These are phyloP conservation scores for Ceratotherium simum DNA, from an alignment of 2,113 vertebrate genomes.

Conservation along the genomic window DNA sequence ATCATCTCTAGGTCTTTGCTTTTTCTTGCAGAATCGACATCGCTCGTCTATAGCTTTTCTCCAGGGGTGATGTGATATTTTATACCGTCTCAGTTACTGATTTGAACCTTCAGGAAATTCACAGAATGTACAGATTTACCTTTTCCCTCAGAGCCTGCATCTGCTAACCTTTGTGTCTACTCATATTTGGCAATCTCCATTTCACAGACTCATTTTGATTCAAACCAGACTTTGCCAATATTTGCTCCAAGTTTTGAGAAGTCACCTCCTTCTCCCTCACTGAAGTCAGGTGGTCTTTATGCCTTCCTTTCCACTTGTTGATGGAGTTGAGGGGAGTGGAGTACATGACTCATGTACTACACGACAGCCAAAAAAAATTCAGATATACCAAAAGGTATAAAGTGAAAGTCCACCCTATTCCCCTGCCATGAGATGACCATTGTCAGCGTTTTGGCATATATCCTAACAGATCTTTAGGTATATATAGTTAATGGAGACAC, in stretches of 20 bases:
- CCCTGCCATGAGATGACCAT: too few relatives aligned
- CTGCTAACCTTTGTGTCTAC: background rate
- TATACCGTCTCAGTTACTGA: background rate
- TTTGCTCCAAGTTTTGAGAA: background rate
- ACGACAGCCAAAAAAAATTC: background rate
- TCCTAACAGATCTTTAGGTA: too few relatives aligned
- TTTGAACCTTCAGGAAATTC: background rate
- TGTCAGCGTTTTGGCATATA: too few relatives aligned
- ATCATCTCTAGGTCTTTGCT: background rate
- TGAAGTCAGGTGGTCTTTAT: background rate
- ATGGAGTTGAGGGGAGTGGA: background rate
- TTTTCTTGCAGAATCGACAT: background rate
- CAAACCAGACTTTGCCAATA: background rate
- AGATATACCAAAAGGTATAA: background rate
- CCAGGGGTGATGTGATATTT: fast-evolving
- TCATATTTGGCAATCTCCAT: background rate
- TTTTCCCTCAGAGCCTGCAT: background rate
- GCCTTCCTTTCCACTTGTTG: background rate
- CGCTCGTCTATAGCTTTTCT: background rate
- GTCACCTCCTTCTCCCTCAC: background rate
- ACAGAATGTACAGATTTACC: background rate
- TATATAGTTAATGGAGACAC: too few relatives aligned
- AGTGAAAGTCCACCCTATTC: background rate
- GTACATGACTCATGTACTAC: too few relatives aligned
- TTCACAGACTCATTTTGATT: background rate